Evolutionary conservation across 2,888 invertebrate genomes (phyloP).

Genomic region (Eristalis intricaria): DNA sequence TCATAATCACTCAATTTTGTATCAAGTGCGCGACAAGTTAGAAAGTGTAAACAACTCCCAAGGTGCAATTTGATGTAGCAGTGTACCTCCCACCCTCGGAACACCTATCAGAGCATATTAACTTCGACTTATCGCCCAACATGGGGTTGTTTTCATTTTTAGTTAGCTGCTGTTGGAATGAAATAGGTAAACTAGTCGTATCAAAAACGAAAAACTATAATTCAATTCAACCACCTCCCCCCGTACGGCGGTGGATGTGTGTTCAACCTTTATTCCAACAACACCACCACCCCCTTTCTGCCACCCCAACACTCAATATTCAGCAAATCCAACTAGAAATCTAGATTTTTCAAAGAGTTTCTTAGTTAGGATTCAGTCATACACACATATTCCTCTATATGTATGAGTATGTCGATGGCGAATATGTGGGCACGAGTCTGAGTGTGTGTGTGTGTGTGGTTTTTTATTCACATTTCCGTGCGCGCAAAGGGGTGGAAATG

Average conservation of each 20-base stretch:
- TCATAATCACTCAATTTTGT: not conserved
- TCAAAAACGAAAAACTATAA: not conserved
- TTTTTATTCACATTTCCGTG: slow-evolving; percentile 53
- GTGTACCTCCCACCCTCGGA: not conserved
- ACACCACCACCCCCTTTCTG: not conserved
- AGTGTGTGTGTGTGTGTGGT: slow-evolving; percentile 12
- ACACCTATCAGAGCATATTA: not conserved
- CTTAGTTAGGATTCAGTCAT: slow-evolving; percentile 4
- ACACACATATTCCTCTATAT: not conserved
- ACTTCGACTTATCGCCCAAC: not conserved
- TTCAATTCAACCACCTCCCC: not conserved
- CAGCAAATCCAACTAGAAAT: slow-evolving; percentile 11
- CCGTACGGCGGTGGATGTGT: not conserved
- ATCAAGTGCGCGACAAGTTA: not conserved
- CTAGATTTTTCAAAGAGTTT: slow-evolving; percentile 27
- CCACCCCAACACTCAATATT: not conserved
- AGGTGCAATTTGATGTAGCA: not conserved
- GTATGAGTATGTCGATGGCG: too few species aligned
- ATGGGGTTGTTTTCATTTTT: not conserved
- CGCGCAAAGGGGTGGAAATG: slow-evolving; percentile 67
- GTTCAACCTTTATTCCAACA: not conserved
- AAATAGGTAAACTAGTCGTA: not conserved
- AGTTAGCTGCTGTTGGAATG: not conserved
- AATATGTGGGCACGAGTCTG: not conserved
- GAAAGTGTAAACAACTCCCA: slow-evolving; percentile 12